These are phyloP conservation scores for Campoletis sonorensis DNA, from an alignment of 1,140 invertebrate species.

Conservation along the genomic window DNA sequence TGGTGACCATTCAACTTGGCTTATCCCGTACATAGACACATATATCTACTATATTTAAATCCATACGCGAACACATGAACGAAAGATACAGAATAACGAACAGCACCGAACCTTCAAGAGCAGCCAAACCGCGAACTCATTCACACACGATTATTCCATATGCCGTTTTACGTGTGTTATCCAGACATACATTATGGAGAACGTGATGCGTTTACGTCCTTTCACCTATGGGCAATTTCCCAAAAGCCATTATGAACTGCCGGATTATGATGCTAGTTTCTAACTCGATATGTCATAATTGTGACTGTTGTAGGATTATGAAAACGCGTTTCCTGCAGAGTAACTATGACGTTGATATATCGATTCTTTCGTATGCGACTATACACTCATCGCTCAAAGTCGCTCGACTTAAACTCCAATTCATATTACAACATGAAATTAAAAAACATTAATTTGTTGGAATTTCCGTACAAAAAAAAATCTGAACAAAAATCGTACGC, in stretches of 20 bases:
- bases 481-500: too few species aligned
- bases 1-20: too few species aligned
- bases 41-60: background rate
- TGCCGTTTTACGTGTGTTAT: background rate
- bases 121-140: background rate
- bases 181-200: background rate
- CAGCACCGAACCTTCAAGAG: background rate
- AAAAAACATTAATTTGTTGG: too few species aligned
- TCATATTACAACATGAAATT: too few species aligned
- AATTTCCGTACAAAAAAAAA: too few species aligned
- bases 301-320: background rate
- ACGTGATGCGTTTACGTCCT: too few species aligned
- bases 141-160: background rate
- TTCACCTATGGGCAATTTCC: background rate
- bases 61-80: background rate
- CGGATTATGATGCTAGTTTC: background rate
- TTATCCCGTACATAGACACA: background rate
- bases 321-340: background rate
- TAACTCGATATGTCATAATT: conserved; percentile 7
- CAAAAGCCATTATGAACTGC: background rate
- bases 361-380: too few species aligned
- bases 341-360: too few species aligned
- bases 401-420: too few species aligned
- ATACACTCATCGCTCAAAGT: too few species aligned
- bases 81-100: too few species aligned